These are phyloP conservation scores for Desoria tigrina DNA, from an alignment of 2,888 invertebrate species.

Conservation along the genomic window DNA sequence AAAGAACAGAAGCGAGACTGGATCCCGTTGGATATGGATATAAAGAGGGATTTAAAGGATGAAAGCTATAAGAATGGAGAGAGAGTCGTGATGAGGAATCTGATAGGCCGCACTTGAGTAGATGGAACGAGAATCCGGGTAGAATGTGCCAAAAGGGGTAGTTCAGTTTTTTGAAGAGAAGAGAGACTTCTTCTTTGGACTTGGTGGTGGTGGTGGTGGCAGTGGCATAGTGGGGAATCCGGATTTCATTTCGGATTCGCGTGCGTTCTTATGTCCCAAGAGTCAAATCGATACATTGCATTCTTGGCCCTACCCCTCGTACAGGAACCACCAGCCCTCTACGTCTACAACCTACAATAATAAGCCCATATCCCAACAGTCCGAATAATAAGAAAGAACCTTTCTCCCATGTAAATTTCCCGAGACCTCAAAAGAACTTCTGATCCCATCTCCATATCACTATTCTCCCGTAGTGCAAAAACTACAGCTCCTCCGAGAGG, in stretches of 20 bases:
- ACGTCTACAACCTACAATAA: slow-evolving; percentile 4
- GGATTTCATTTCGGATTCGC: slow-evolving; percentile 51
- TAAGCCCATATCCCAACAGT: slow-evolving; percentile 4
- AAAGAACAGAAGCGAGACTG: too few relatives aligned
- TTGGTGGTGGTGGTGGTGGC: slow-evolving; percentile 4
- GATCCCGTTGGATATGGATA: too few relatives aligned
- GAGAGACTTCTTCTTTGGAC: too few relatives aligned
- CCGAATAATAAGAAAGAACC: slow-evolving; percentile 8
- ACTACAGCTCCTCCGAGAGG: too few relatives aligned
- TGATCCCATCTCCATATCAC: slow-evolving; percentile 9
- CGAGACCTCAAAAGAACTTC: slow-evolving; percentile 13
- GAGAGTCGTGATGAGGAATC: slow-evolving; percentile 22
- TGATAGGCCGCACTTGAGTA: slow-evolving; percentile 42
- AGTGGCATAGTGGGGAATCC: slow-evolving; percentile 39
- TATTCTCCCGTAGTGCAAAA: too few relatives aligned
- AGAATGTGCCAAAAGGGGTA: slow-evolving; percentile 45
- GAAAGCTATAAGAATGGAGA: too few relatives aligned
- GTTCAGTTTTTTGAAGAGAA: slow-evolving; percentile 22
- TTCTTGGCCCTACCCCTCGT: slow-evolving; percentile 44
- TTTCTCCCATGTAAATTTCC: slow-evolving; percentile 28
- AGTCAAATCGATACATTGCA: slow-evolving; percentile 54
- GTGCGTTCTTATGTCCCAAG: slow-evolving; percentile 52
- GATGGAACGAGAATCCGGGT: slow-evolving; percentile 19
- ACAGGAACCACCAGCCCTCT: too few relatives aligned
- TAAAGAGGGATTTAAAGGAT: too few relatives aligned